Evolutionary conservation across 2,888 invertebrate species (phyloP), one percentile per base, ranked within the genome.

Genomic region (Fragum whitleyi): DNA sequence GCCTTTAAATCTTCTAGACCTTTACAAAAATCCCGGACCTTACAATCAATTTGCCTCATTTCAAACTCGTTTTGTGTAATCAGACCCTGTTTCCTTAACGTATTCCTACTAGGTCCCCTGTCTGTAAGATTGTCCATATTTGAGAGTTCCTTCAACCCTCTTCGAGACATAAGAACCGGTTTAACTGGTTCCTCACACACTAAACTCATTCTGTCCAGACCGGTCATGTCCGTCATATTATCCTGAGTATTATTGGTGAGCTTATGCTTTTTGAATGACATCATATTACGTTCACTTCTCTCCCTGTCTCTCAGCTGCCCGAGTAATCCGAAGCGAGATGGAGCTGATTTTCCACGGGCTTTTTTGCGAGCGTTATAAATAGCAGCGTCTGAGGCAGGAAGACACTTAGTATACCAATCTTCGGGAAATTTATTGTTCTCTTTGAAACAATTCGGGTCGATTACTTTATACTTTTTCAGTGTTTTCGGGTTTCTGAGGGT

Each of bases 121-220:
- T 89, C 87, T 7, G 79, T 77, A 11, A 79, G 47, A 36, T 83
- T 86, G 23, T 87, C 84, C n/a, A 79, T 74, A 62, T 86, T 80
- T 19, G 87, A 81, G 26, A 89, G 75, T 83, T 87, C 86, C 77
- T 82, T 89, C 62, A 88, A 72, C 47, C 85, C 74, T 72, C 89
- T 83, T 2, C 83, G 79, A 19, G 89, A 88, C 87, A 89, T 86
- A 3, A 88, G 73, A 32, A 87, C 79, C 11, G 89, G 87, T 77
- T 86, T 88, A 2, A 86, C 85, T 6, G 78, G 78, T 36, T 85
- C 81, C 21, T 83, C 81, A 68, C 87, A 88, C 42, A 87, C 57
- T 6, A 87, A 53, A 65, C 59, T 82, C 73, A 87, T 79, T 32
- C 72, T 39, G 3, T 80, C 77, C 9, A 73, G 53, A 14, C 55